Evolutionary conservation across 2,797 vertebrate species (phyloP), one percentile per base, ranked within the genome.

Genomic region (Echeneis naucrates): DNA sequence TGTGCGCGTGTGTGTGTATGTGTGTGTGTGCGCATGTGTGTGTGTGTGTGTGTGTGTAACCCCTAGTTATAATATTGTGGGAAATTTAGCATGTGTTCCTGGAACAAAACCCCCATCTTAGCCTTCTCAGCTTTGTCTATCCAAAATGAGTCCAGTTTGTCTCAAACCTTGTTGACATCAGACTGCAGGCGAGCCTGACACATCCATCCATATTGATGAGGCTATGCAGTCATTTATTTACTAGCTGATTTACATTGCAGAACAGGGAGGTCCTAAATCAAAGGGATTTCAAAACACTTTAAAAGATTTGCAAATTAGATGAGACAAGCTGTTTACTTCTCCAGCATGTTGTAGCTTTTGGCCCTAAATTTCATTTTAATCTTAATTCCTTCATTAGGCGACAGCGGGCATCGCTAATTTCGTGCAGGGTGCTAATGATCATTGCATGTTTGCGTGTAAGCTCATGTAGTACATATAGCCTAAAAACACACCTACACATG

Each of bases 311-410:
- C 83, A 91, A 92, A 93, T 90, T 74, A 83, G 85, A 92, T 80
- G 87, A 90, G 90, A 92, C 88, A 89, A 85, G 83, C 76, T 86
- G 68, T 83, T 86, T 92, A 90, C 77, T 91, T 92, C 80, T 86
- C 48, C 37, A 32, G 65, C 60, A 84, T 80, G 81, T 82, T 65
- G 75, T 88, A 89, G 87, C 90, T 91, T 92, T 75, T 79, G 91
- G 85, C 90, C 83, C 81, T 70, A 73, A 87, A 89, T 80, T 81
- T 82, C 32, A 78, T 88, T 89, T 90, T 89, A 87, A 92, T 93
- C 86, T 81, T 88, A 90, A 92, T 91, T 93, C 87, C 81, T 90
- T 91, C 87, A 91, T 93, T 91, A 91, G 85, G 79, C 78, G 88
- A 78, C 59, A 71, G 71, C 38, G 55, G 74, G 75, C 82, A 68